Evolutionary conservation across 2,888 invertebrate genomes (phyloP).

Genomic region (Lampropteryx suffumata): DNA sequence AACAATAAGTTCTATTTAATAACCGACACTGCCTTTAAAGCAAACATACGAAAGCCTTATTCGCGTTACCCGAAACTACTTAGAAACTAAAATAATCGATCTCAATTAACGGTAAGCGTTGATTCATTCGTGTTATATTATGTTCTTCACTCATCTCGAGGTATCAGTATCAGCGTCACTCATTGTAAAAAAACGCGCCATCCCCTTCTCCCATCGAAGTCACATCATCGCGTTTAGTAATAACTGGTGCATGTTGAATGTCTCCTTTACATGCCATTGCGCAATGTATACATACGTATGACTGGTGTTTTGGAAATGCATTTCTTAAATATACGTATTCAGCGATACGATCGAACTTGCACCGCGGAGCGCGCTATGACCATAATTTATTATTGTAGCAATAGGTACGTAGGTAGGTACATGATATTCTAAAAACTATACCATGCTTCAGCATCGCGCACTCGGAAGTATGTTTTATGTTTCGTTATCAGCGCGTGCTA

Average conservation of each 20-base stretch:
- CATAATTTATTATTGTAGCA: slow-evolving; percentile 58
- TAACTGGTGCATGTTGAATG: slow-evolving; percentile 71
- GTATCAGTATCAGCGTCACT: slow-evolving; percentile 52
- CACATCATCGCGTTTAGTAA: slow-evolving; percentile 12
- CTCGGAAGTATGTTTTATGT: too few relatives aligned
- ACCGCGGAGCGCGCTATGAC: slow-evolving; percentile 75
- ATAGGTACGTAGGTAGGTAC: too few relatives aligned
- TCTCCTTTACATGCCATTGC: slow-evolving; percentile 76
- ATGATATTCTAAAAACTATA: too few relatives aligned
- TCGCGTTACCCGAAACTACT: slow-evolving; percentile 76
- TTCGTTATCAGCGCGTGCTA: background rate
- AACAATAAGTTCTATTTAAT: slow-evolving; percentile 20
- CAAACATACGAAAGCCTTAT: slow-evolving; percentile 73
- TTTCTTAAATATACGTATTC: slow-evolving; percentile 75
- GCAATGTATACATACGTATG: slow-evolving; percentile 71
- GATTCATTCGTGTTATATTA: slow-evolving; percentile 53
- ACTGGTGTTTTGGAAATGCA: slow-evolving; percentile 73
- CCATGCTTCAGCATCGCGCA: slow-evolving; percentile 3
- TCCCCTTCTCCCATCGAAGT: background rate
- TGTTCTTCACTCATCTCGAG: slow-evolving; percentile 38
- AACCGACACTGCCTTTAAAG: slow-evolving; percentile 53
- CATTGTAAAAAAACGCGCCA: slow-evolving; percentile 20
- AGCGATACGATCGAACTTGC: slow-evolving; percentile 70
- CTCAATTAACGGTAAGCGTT: slow-evolving; percentile 78
- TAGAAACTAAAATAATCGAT: slow-evolving; percentile 75